Base-by-base conservation (phyloP, 2,797 vertebrate genomes). In the Labeo calbasu region DNA sequence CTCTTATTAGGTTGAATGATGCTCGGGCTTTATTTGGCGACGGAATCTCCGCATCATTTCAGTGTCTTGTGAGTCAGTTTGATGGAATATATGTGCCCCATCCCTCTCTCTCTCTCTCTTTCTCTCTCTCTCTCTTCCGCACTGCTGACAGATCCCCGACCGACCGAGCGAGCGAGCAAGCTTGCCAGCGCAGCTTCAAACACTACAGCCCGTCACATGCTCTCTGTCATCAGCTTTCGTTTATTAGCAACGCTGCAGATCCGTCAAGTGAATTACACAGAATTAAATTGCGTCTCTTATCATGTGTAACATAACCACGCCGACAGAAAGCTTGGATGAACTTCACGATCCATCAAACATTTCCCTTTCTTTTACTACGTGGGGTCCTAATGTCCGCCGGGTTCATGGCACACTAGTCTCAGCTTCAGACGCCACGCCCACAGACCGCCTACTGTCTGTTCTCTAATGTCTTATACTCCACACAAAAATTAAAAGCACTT, bases 331-430 rank as follows among this genome's bases (percentile, higher is more conserved):
- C 59, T 46, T 77, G 65, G 43, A 81, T 63, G 80, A 82, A 89
- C 87, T 89, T 87, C 83, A 85, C 77, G 63, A 84, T 59, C 80
- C 81, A 57, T 80, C 63, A 87, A 83, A 86, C 72, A 76, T 71
- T 81, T 73, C n/a, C 79, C 48, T 36, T 68, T 53, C 36, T 69
- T 66, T 53, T 32, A 53, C n/a, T 77, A 15, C 2, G 14, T 17
- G 55, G 43, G 86, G 86, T 87, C 88, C 76, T 89, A 87, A 87
- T 82, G 75, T n/a, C 88, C 77, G 82, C 40, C 70, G 0, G 0
- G 0, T 80, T 88, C 3, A 14, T 25, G n/a, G 12, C 19, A 43
- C 28, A 43, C n/a, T 13, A 71, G 51, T 57, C 51, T 68, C 63
- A 21, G 73, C 17, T 51, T 46, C 65, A 63, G 17, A 77, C 21